Evolutionary conservation across 1,140 invertebrate genomes (phyloP).

Genomic region (Lasaia peninsularis): DNA sequence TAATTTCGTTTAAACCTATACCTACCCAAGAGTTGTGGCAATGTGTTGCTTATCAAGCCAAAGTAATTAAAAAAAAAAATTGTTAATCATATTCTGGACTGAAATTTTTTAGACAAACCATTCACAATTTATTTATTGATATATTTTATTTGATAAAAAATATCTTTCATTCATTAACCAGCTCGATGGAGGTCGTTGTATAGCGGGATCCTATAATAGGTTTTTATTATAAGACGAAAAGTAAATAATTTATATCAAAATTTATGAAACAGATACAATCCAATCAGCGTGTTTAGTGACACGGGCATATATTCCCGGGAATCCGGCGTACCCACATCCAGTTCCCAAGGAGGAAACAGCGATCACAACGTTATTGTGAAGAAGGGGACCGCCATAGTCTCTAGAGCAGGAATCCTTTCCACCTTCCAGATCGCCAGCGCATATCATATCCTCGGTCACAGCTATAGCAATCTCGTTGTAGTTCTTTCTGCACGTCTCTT

Average conservation of each 20-base stretch:
- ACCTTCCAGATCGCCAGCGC: slow-evolving; percentile 14
- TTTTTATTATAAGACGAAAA: background rate
- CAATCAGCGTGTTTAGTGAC: slow-evolving; percentile 36
- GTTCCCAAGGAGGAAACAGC: slow-evolving; percentile 73
- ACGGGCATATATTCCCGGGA: slow-evolving; percentile 72
- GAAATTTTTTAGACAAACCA: too few relatives aligned
- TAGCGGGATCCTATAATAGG: too few relatives aligned
- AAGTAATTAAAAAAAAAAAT: too few relatives aligned
- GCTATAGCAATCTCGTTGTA: slow-evolving; percentile 13
- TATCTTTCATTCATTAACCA: too few relatives aligned
- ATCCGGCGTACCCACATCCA: slow-evolving; percentile 23
- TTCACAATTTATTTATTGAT: too few relatives aligned
- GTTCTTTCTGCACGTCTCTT: slow-evolving; percentile 1
- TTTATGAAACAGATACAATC: slow-evolving; percentile 19
- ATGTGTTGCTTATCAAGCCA: too few relatives aligned
- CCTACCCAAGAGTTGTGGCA: too few relatives aligned
- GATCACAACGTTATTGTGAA: slow-evolving; percentile 31
- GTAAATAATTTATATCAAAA: background rate
- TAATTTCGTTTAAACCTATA: too few relatives aligned
- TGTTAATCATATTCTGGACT: too few relatives aligned
- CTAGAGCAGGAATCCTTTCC: slow-evolving; percentile 23
- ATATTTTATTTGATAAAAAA: too few relatives aligned
- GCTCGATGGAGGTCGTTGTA: too few relatives aligned
- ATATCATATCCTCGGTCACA: slow-evolving; percentile 18
- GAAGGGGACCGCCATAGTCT: slow-evolving; percentile 26